Conservation (phyloP, 2,888 invertebrate genomes). For the Drosophila affinis region DNA sequence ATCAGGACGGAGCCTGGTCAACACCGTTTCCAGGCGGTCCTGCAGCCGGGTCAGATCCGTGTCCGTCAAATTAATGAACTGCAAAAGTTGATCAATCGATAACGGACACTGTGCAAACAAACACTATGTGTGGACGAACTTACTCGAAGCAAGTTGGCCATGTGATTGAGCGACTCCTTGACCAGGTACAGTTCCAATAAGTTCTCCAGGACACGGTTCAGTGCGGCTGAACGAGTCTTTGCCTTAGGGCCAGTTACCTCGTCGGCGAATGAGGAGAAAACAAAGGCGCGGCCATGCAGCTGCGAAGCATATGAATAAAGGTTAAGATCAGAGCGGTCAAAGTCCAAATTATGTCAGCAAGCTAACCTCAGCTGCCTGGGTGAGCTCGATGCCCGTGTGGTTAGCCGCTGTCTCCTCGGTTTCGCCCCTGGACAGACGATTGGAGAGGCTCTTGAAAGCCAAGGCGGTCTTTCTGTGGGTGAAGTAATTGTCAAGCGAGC, state of each 20-base stretch:
- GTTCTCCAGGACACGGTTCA: slow-evolving; percentile 87
- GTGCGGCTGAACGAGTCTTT: slow-evolving; percentile 85
- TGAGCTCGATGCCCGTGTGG: slow-evolving; percentile 91
- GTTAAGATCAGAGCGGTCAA: background rate
- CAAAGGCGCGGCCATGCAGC: slow-evolving; percentile 92
- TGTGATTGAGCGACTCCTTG: slow-evolving; percentile 88
- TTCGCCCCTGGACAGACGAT: slow-evolving; percentile 87
- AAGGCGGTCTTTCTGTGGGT: slow-evolving; percentile 87
- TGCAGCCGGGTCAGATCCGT: slow-evolving; percentile 85
- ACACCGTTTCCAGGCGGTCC: slow-evolving; percentile 88
- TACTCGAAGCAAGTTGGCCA: slow-evolving; percentile 92
- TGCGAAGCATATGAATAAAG: slow-evolving; percentile 76
- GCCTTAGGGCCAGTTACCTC: slow-evolving; percentile 87
- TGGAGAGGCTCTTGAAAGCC: slow-evolving; percentile 88
- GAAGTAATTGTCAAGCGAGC: background rate
- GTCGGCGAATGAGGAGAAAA: slow-evolving; percentile 90
- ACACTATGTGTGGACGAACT: slow-evolving; percentile 57
- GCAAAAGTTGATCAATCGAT: background rate
- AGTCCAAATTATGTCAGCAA: background rate
- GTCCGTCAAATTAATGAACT: slow-evolving; percentile 77
- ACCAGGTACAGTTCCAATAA: slow-evolving; percentile 91
- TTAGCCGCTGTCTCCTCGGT: slow-evolving; percentile 94
- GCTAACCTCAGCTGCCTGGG: slow-evolving; percentile 91
- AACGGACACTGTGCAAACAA: background rate
- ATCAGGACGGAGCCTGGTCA: slow-evolving; percentile 91